Percentiles rank a stretch among this genome's conserved stretches.
Conservation (phyloP, 2,113 vertebrate species). For the Pollimyrus isidori region DNA sequence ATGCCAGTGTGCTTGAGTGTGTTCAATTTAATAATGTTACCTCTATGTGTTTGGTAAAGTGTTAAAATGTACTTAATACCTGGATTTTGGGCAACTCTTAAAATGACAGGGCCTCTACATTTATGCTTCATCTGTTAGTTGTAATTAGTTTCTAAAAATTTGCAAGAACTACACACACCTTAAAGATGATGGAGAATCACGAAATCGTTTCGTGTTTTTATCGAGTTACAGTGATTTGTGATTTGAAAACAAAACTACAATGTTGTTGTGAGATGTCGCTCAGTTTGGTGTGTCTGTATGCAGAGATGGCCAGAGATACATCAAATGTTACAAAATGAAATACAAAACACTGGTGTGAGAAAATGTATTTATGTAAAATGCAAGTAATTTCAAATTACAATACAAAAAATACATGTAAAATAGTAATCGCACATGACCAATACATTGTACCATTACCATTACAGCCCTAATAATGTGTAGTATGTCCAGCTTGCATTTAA, state of each 20-base stretch:
- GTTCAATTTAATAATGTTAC: not conserved
- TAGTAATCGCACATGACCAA: no score
- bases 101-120: not conserved
- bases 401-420: no score
- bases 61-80: not conserved
- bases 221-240: not conserved
- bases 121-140: not conserved
- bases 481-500: no score
- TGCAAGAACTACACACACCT: not conserved
- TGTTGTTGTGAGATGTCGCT: not conserved
- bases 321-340: no score
- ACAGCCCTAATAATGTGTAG: no score
- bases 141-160: not conserved
- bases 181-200: not conserved
- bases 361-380: no score
- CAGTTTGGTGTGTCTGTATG: no score
- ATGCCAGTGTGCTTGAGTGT: not conserved
- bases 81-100: not conserved
- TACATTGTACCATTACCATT: no score
- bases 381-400: no score
- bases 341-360: no score
- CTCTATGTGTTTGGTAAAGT: not conserved
- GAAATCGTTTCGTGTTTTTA: not conserved
- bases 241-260: not conserved
- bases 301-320: no score